phyloP scores from a whole-genome alignment of 2,797 vertebrate species.

The Sebastes diaconus region DNA sequence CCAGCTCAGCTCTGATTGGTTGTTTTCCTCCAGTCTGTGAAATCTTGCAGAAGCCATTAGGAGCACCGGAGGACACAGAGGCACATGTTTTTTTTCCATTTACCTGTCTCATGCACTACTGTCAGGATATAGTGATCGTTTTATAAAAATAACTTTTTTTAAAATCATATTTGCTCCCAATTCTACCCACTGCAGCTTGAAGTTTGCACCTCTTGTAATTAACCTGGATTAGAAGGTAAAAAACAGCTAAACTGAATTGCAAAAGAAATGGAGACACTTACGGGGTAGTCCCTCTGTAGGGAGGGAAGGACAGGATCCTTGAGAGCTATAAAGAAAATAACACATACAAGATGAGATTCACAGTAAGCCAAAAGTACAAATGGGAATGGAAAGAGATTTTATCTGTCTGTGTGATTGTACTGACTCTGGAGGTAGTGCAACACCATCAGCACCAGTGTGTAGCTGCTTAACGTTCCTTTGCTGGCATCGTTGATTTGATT shows the following conservation, averaged over 20 bases:
- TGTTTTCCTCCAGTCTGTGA: no score
- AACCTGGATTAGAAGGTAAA: background rate
- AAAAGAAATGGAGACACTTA: slow-evolving; percentile 79
- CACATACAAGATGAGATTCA: slow-evolving; percentile 10
- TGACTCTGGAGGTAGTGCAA: slow-evolving; percentile 99
- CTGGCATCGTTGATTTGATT: slow-evolving; percentile 95
- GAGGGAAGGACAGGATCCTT: slow-evolving; percentile 93
- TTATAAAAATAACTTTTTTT: no score
- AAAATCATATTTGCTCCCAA: no score
- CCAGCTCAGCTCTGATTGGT: no score
- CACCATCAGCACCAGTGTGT: slow-evolving; percentile 95
- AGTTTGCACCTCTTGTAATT: background rate
- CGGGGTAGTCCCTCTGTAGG: slow-evolving; percentile 93
- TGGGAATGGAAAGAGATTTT: background rate
- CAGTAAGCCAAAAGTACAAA: background rate
- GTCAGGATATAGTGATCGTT: no score
- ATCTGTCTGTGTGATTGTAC: slow-evolving; percentile 60
- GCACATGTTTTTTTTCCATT: rapidly evolving
- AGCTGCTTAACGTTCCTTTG: slow-evolving; percentile 97
- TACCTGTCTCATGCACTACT: no score
- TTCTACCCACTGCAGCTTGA: background rate
- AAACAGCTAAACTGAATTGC: background rate
- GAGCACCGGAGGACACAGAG: no score
- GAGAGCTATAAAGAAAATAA: slow-evolving; percentile 80
- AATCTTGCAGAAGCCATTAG: no score